Base-by-base conservation (phyloP, 2,113 vertebrate species). In the Coreoperca whiteheadi region DNA sequence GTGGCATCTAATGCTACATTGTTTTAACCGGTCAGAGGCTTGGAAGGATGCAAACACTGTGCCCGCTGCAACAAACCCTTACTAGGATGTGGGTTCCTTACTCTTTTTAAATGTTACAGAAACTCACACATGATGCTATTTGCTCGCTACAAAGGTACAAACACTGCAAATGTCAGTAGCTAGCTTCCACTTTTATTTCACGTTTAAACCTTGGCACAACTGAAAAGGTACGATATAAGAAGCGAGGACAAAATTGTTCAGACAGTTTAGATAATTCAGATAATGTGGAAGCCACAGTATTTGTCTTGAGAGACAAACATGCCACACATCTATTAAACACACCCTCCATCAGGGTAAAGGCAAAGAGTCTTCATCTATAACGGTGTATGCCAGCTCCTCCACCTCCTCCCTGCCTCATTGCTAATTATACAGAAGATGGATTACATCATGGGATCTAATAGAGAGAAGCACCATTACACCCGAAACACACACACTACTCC, bases 391-490 rank as follows among this genome's bases (percentile, higher is more conserved):
- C 83, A 81, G 51, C 83, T 84, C 81, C 86, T 83, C 81, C 84
- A 77, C 81, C 70, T 77, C 76, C 77, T 87, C 72, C 81, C 79
- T 46, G 76, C 88, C 88, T 83, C 78, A 90, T 68, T 66, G 71
- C 88, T 95, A 94, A 94, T 94, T 93, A 93, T 88, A 77, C 81
- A 89, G 88, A 91, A 92, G 92, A 93, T 87, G 88, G 93, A 95
- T 94, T 90, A 90, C 90, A 93, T 94, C 87, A 93, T 87, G 78
- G 83, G 83, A 90, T 90, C 87, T 92, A 93, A 94, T 90, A 84
- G 87, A 87, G 92, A 89, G 84, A 84, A 83, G 73, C 86, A 37
- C 76, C 76, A 86, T 91, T 87, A 86, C 89, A 51, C 70, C 43
- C 53, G 23, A 53, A 70, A 77, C 48, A 79, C 79, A 67, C 83